A percentile compares a stretch with the other conserved stretches of the same genome.
Conservation (phyloP, 2,888 invertebrate genomes). For the Rapana venosa region DNA sequence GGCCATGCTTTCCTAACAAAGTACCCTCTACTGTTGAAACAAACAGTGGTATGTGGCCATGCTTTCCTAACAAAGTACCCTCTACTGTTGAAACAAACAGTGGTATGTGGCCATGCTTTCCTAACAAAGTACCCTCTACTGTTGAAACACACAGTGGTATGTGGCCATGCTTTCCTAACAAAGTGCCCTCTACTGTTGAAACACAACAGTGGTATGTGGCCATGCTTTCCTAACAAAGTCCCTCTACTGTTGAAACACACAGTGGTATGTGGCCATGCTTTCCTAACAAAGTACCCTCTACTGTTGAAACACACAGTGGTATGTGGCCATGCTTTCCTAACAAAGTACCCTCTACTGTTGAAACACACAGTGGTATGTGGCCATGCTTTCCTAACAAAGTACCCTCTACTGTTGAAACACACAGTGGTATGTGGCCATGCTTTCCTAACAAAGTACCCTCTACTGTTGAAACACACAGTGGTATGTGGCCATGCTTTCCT, state of each 20-base stretch:
- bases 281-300: neutral
- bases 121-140: neutral
- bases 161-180: neutral
- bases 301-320: conserved; percentile 80
- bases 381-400: neutral
- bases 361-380: conserved; percentile 79
- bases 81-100: conserved; percentile 5
- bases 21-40: neutral
- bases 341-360: neutral
- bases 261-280: conserved; percentile 79
- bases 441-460: neutral
- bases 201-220: too few species aligned
- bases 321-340: neutral
- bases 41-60: neutral
- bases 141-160: conserved; percentile 79
- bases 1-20: neutral
- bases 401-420: conserved; percentile 44
- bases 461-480: conserved; percentile 80
- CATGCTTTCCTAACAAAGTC: neutral
- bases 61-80: neutral
- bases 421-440: conserved; percentile 79
- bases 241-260: conserved; percentile 52
- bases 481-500: neutral
- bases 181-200: neutral
- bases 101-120: neutral